Evolutionary conservation across 2,113 vertebrate species (phyloP), one percentile per base, ranked within the genome.

Genomic region (Gallinago paraguaiae): DNA sequence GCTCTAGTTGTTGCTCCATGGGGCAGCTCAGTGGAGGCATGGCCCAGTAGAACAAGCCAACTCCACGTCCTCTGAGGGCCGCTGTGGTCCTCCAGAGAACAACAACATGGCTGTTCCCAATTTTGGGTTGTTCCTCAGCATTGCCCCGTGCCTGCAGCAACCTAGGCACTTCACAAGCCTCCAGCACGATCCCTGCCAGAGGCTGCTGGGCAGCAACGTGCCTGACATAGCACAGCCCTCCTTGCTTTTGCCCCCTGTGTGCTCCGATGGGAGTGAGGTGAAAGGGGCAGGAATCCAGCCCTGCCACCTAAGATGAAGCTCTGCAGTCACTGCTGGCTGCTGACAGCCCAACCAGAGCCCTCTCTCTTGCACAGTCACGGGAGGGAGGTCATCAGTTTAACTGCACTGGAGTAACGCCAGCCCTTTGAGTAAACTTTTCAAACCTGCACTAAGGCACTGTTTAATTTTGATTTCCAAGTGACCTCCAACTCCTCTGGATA

Each of bases 391-490:
- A 65, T n/a, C 64, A 51, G 68, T 90, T 85, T 69, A 79, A 65
- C 71, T 0, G 0, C 6, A 2, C 28, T 88, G 88, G 86, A 95
- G 86, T 31, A 83, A 75, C 0, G 12, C 85, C 85, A 96, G 63
- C 33, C 46, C 64, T 83, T 15, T 59, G 64, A 92, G 24, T 77
- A 95, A 95, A 95, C 68, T 80, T 90, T 64, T 78, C 51, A 92
- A 75, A 88, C 69, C 63, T 74, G 60, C 33, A 35, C 54, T 67
- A 54, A 90, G 60, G 65, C 64, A 48, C 31, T 88, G 94, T 83
- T 95, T 95, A 74, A 81, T 88, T 95, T 54, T 74, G 46, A 93
- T 90, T 92, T 92, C 79, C 90, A 93, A 93, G 39, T 88, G 79
- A 94, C 68, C 72, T 86, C 85, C 81, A 45, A 6, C 79, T 93